These are phyloP conservation scores for Mus caroli DNA, from an alignment of 2,797 vertebrate species.

Conservation along the genomic window DNA sequence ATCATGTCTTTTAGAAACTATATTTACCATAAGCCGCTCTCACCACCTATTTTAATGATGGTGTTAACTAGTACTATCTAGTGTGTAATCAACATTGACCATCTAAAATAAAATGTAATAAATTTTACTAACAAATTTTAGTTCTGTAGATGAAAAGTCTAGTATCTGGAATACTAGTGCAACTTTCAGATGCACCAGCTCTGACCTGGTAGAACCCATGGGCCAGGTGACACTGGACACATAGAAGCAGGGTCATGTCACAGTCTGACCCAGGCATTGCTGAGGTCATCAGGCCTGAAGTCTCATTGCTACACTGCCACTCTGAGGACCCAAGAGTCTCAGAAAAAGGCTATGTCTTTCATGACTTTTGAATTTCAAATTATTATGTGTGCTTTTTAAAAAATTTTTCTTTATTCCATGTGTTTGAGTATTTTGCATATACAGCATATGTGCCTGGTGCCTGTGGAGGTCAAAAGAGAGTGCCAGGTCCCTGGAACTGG, in stretches of 20 bases:
- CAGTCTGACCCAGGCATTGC: not conserved
- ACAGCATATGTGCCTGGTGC: not conserved
- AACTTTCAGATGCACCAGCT: not conserved
- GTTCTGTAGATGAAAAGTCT: not conserved
- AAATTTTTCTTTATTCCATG: too few relatives aligned
- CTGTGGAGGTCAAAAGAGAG: not conserved
- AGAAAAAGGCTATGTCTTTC: not conserved
- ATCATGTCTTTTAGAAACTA: not conserved
- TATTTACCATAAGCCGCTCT: not conserved
- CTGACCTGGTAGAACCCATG: not conserved
- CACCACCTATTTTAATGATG: not conserved
- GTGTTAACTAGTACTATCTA: not conserved
- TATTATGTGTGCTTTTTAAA: not conserved
- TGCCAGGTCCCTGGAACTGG: not conserved
- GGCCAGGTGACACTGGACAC: not conserved
- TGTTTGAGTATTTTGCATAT: not conserved
- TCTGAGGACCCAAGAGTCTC: not conserved
- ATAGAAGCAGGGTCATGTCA: not conserved
- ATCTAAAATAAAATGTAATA: constrained; percentile 14
- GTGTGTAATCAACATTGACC: not conserved
- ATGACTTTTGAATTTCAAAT: constrained; percentile 60
- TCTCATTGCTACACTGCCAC: not conserved
- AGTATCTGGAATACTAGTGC: not conserved
- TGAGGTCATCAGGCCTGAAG: not conserved
- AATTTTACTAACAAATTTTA: not conserved